Base-by-base conservation (phyloP, 2,113 vertebrate species). In the Cranoglanis bouderius region DNA sequence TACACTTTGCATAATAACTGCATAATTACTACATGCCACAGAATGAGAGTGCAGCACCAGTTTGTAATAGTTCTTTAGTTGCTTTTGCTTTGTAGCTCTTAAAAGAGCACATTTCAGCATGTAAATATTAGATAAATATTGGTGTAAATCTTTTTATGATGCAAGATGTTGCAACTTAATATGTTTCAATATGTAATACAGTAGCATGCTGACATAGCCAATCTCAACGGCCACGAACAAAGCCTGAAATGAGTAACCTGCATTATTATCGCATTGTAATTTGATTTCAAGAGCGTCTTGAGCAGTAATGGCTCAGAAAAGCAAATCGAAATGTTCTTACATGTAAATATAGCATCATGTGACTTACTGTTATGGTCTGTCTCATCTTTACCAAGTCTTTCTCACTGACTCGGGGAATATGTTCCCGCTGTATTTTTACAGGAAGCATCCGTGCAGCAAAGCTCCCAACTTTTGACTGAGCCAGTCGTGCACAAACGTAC, bases 401-500 rank as follows among this genome's bases (percentile, higher is more conserved):
- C 29, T 57, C 19, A 46, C 78, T 40, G 26, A 82, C 55, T 78
- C 92, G 92, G 93, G 93, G 93, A 94, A 93, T 94, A 92, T 92
- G 92, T 95, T 92, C 91, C 92, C 94, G 91, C 94, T 92, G 93
- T 94, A 92, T 95, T 93, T 95, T 91, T 92, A 93, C 94, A 96
- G 96, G 92, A 94, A 91, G 95, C 94, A 88, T 70, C 93, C 86
- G 91, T 95, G 91, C 92, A 92, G 82, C 84, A 75, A 65, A 65
- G 89, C 82, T 93, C 94, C 6, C 92, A 74, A 19, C 94, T 96
- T 88, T 92, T 91, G 92, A 90, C 84, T 8, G 94, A 95, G 83
- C 61, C 93, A 88, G 92, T 94, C 91, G 86, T 91, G 82, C 98
- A 97, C 14, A 92, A 94, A 85, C 96, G 93, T 88, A 96, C 96